Conservation (phyloP, 2,888 invertebrate species). For the Diadegma fenestrale region DNA sequence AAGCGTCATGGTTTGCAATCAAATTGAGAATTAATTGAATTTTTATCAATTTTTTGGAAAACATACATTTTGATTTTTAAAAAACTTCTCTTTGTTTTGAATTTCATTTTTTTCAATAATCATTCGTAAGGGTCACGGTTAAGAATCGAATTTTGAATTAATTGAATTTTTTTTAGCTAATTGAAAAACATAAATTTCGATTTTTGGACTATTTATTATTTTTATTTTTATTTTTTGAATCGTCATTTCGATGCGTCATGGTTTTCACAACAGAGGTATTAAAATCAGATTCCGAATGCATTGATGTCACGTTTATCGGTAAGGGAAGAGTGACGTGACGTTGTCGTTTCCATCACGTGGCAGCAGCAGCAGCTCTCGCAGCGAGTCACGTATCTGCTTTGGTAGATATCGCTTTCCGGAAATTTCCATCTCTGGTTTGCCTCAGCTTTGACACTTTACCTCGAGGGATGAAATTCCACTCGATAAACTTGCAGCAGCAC, state of each 20-base stretch:
- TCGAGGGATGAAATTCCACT: neutral
- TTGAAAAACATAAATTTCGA: neutral
- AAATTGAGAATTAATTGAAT: neutral
- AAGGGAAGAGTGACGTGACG: constrained; percentile 15
- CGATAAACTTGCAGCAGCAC: neutral
- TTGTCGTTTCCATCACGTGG: constrained; percentile 17
- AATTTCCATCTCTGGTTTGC: constrained; percentile 11
- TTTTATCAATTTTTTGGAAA: neutral
- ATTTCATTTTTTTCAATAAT: too few relatives aligned
- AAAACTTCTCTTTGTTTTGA: too few relatives aligned
- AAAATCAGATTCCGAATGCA: constrained; percentile 6
- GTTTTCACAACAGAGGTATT: neutral
- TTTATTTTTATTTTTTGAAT: neutral
- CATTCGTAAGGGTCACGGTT: too few relatives aligned
- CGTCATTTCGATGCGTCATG: neutral
- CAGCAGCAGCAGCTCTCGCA: neutral
- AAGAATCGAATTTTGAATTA: neutral
- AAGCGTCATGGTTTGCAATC: too few relatives aligned
- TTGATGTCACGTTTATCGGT: constrained; percentile 12
- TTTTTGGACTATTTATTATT: neutral
- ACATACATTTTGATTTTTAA: neutral
- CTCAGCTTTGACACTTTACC: constrained; percentile 5
- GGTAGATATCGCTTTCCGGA: constrained; percentile 18
- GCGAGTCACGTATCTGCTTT: neutral
- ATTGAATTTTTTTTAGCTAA: neutral